phyloP scores from a whole-genome alignment of 2,797 vertebrate genomes.

The Caiman crocodilus region DNA sequence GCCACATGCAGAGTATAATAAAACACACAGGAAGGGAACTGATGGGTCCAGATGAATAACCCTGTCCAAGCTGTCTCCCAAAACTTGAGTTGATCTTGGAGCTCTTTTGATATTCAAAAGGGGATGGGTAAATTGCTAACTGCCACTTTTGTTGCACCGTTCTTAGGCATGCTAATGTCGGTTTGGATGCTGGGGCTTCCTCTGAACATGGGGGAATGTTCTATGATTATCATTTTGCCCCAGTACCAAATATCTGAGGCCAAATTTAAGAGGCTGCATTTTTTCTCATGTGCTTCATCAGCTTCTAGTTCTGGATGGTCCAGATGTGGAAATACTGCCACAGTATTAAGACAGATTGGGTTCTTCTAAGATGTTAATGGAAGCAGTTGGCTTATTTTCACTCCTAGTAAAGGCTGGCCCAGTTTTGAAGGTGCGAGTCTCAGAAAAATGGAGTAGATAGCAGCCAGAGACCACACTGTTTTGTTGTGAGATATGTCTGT shows the following conservation, averaged over 20 bases:
- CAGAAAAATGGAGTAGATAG: not conserved
- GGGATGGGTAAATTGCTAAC: not conserved
- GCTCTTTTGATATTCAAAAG: accelerated
- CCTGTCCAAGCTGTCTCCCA: not conserved
- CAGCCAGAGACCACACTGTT: not conserved
- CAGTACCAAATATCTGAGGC: not conserved
- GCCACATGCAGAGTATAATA: conserved; percentile 73
- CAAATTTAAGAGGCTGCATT: not conserved
- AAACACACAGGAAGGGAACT: conserved; percentile 50
- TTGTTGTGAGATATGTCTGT: not conserved
- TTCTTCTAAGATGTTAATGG: not conserved
- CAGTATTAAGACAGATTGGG: not conserved
- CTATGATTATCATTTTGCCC: not conserved
- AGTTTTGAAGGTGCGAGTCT: not conserved
- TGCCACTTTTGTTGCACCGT: not conserved
- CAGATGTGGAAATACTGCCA: not conserved
- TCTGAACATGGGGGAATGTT: accelerated
- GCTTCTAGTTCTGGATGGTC: not conserved
- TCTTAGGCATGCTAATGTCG: accelerated
- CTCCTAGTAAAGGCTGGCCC: not conserved
- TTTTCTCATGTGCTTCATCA: not conserved
- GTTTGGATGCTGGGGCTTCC: not conserved
- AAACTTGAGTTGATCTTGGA: not conserved
- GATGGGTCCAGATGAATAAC: conserved; percentile 13
- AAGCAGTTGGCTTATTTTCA: not conserved